Conservation (phyloP, 2,888 invertebrate species). For the Cryptocephalus moraei region DNA sequence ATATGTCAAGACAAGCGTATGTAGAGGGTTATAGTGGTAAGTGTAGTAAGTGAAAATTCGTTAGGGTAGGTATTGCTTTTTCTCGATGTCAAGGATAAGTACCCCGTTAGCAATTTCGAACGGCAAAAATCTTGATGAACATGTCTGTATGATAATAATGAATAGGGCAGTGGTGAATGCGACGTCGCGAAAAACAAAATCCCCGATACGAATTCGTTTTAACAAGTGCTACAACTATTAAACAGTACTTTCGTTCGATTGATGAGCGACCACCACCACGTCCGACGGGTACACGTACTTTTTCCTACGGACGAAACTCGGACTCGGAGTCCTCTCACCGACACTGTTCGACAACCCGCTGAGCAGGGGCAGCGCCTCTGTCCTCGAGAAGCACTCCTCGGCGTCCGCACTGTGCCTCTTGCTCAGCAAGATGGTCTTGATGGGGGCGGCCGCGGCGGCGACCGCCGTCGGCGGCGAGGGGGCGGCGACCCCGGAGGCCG, state of each 20-base stretch:
- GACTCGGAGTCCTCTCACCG: conserved; percentile 35
- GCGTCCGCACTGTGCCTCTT: conserved; percentile 15
- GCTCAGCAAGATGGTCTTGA: conserved; percentile 21
- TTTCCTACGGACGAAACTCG: conserved; percentile 50
- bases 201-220: too few species aligned
- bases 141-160: too few species aligned
- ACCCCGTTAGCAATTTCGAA: too few species aligned
- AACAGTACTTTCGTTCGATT: conserved; percentile 44
- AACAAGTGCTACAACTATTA: conserved; percentile 19
- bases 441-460: conserved; percentile 6
- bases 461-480: conserved; percentile 9
- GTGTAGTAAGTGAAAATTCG: too few species aligned
- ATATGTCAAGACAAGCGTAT: too few species aligned
- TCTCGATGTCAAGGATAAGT: too few species aligned
- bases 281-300: conserved; percentile 53
- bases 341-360: conserved; percentile 39
- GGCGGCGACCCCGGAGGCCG: conserved; percentile 4
- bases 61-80: too few species aligned
- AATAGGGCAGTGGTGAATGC: too few species aligned
- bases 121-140: too few species aligned
- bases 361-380: conserved; percentile 49
- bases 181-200: too few species aligned
- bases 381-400: conserved; percentile 26
- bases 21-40: too few species aligned
- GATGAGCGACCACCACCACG: conserved; percentile 26